Percentiles rank a stretch among this genome's conserved stretches.
These are phyloP conservation scores for Meteorus colon DNA, from an alignment of 2,888 invertebrate species.

Conservation along the genomic window DNA sequence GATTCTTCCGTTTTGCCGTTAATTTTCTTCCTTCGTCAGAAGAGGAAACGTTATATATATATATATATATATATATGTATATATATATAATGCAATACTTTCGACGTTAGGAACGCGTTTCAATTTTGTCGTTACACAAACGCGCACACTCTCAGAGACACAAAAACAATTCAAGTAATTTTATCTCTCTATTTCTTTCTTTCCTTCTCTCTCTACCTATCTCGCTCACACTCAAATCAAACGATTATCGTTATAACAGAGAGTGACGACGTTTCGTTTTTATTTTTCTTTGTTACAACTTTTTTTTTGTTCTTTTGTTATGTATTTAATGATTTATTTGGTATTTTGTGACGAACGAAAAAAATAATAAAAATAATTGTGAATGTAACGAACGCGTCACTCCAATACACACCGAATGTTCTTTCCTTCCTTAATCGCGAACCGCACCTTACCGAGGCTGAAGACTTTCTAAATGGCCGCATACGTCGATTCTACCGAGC, in stretches of 20 bases:
- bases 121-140: too few species aligned
- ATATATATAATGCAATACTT: too few species aligned
- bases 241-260: background rate
- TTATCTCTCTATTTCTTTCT: too few species aligned
- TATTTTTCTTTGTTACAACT: background rate
- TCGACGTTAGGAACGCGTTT: too few species aligned
- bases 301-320: background rate
- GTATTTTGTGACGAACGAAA: slow-evolving; percentile 2
- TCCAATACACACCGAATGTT: slow-evolving; percentile 38
- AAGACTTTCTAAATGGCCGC: slow-evolving; percentile 67
- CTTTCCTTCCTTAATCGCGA: slow-evolving; percentile 40
- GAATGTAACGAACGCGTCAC: slow-evolving; percentile 31
- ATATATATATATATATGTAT: too few species aligned
- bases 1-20: background rate
- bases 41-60: too few species aligned
- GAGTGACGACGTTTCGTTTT: background rate
- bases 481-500: slow-evolving; percentile 55
- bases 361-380: slow-evolving; percentile 26
- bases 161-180: background rate
- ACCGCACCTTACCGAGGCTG: slow-evolving; percentile 59
- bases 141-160: too few species aligned
- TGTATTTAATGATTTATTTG: background rate
- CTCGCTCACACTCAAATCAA: background rate
- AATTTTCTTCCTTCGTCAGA: too few species aligned
- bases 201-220: too few species aligned